Conservation (phyloP, 2,113 vertebrate genomes). For the Butorides virescens region DNA sequence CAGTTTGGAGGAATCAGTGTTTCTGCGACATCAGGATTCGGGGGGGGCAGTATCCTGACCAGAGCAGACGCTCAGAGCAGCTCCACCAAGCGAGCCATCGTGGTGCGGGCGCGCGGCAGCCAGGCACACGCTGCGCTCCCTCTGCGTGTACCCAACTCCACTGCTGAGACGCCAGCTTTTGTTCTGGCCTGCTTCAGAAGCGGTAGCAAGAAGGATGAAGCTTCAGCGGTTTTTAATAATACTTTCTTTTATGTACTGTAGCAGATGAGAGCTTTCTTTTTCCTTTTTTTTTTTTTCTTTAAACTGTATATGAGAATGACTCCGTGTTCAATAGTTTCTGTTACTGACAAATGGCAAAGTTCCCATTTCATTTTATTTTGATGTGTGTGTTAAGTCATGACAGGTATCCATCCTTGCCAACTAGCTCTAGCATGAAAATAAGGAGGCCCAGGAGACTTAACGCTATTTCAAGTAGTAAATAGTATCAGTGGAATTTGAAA, state of each 20-base stretch:
- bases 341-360: constrained; percentile 2
- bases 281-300: not conserved
- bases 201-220: not conserved
- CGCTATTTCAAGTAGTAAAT: constrained; percentile 37
- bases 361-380: constrained; percentile 22
- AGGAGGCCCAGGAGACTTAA: constrained; percentile 28
- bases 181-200: not conserved
- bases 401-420: constrained; percentile 50
- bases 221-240: not conserved
- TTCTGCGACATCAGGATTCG: not conserved
- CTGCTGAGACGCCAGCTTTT: not conserved
- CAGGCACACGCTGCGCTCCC: fast-evolving
- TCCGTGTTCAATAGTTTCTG: not conserved
- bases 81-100: fast-evolving
- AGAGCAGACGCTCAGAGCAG: not conserved
- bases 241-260: not conserved
- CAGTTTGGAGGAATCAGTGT: not conserved
- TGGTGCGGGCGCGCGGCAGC: fast-evolving
- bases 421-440: constrained; percentile 17
- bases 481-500: not conserved
- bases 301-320: not conserved
- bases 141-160: not conserved
- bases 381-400: constrained; percentile 42
- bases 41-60: not conserved
- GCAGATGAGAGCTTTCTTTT: not conserved